These are phyloP conservation scores for Mycogona germanica DNA, from an alignment of 2,888 invertebrate genomes.

Conservation along the genomic window DNA sequence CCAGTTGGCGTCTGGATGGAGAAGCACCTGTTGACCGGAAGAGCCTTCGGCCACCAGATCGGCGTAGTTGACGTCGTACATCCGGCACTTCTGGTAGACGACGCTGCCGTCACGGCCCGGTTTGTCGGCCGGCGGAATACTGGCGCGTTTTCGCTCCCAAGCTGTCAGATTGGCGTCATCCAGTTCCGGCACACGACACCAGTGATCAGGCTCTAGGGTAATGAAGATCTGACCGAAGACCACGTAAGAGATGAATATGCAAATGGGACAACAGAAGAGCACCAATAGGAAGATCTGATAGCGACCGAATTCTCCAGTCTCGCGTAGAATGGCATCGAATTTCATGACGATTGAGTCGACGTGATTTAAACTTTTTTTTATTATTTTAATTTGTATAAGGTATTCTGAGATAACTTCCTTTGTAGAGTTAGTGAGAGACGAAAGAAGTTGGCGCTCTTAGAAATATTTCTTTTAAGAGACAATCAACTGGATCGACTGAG, in stretches of 20 bases:
- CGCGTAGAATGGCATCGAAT: constrained; percentile 18
- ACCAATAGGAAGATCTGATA: constrained; percentile 19
- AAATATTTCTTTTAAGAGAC: no score
- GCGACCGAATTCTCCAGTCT: constrained; percentile 20
- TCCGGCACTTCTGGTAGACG: constrained; percentile 12
- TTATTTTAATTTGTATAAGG: no score
- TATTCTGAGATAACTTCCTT: no score
- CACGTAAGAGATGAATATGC: constrained; percentile 15
- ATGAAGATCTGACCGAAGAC: constrained; percentile 21
- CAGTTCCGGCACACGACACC: constrained; percentile 19
- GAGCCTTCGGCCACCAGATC: background rate
- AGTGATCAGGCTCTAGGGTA: constrained; percentile 18
- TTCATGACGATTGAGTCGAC: no score
- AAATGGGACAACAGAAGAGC: constrained; percentile 20
- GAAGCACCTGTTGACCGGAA: background rate
- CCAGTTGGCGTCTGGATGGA: constrained; percentile 2
- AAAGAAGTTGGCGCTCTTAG: no score
- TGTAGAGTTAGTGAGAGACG: no score
- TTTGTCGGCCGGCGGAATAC: constrained; percentile 9
- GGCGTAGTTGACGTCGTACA: constrained; percentile 18
- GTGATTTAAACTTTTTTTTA: no score
- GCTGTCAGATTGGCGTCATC: constrained; percentile 10
- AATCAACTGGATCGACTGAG: no score
- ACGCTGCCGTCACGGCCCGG: background rate
- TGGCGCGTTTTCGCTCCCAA: background rate